Evolutionary conservation across 2,888 invertebrate species (phyloP), one percentile per base, ranked within the genome.

Genomic region (Xestobium rufovillosum): DNA sequence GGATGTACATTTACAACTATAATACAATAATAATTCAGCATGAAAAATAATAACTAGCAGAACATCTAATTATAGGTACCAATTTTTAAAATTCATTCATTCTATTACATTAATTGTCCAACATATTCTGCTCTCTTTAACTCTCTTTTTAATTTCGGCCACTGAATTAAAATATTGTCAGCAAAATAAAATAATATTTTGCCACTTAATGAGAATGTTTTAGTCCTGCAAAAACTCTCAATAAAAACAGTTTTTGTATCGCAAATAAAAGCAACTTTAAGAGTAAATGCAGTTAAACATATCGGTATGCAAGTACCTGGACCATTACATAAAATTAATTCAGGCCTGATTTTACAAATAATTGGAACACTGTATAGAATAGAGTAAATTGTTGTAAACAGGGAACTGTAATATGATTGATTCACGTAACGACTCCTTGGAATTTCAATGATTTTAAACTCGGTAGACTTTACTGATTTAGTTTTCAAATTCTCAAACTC

Each of bases 231-330:
- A 55, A 91, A 81, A 59, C 96, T 97, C 67, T 98, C 97, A 32
- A 97, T 72, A 66, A 90, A 98, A 35, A 96, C 75, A 39, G 95
- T 85, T 57, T 76, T 78, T 39, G 79, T 76, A 48, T 80, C 69
- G 16, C 71, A 61, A 23, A 88, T 54, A 48, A 76, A 80, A 0
- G 80, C 60, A 42, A 80, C 71, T 61, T 82, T 82, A 47, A 83
- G 68, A 1, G 91, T 30, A 58, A 86, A 85, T 10, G 81, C 83
- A 35, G 83, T 73, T 36, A 83, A 50, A 68, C 92, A 92, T 36
- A 95, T 70, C 3, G 97, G 97, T 41, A 98, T 75, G 64, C 97
- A 96, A 3, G 94, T 96, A 4, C 96, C 96, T 27, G 97, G 97
- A 0, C 98, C 97, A 69, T 97, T 95, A 65, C 88, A 91, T 31